phyloP scores from a whole-genome alignment of 2,113 vertebrate genomes.

The Orientallactaga bullata region DNA sequence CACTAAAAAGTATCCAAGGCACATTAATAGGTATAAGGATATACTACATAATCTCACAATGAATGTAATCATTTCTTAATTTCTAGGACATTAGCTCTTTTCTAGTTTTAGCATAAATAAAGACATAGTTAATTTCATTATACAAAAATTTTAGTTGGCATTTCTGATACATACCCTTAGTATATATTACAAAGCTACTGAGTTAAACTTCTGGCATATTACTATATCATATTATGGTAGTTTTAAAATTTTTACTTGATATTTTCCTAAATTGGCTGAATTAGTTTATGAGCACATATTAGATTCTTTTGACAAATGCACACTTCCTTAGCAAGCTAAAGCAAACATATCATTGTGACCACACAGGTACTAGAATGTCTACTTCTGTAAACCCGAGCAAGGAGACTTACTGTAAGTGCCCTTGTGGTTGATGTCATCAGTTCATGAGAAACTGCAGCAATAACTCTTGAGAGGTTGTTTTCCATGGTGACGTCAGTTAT shows the following conservation, averaged over 20 bases:
- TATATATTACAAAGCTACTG: not conserved
- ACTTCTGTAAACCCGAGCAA: accelerated
- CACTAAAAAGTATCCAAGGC: not conserved
- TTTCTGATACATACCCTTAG: not conserved
- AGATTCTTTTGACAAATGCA: not conserved
- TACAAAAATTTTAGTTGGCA: not conserved
- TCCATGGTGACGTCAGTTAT: slow-evolving; percentile 95
- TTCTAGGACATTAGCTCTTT: not conserved
- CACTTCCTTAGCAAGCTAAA: not conserved
- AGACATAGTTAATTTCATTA: not conserved
- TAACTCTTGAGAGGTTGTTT: slow-evolving; percentile 96
- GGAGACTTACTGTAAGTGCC: slow-evolving; percentile 92
- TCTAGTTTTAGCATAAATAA: not conserved
- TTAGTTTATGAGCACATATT: not conserved
- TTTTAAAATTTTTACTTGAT: not conserved
- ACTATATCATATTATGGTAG: not conserved
- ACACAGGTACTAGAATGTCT: accelerated
- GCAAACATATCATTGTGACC: too few relatives aligned
- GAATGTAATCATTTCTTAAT: not conserved
- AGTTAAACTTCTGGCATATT: not conserved
- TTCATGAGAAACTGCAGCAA: slow-evolving; percentile 93
- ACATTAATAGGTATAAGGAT: too few relatives aligned
- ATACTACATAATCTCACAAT: not conserved
- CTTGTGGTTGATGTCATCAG: slow-evolving; percentile 94
- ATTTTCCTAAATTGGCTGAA: not conserved